Base-by-base conservation (phyloP, 2,888 invertebrate species). In the Myathropa florea region DNA sequence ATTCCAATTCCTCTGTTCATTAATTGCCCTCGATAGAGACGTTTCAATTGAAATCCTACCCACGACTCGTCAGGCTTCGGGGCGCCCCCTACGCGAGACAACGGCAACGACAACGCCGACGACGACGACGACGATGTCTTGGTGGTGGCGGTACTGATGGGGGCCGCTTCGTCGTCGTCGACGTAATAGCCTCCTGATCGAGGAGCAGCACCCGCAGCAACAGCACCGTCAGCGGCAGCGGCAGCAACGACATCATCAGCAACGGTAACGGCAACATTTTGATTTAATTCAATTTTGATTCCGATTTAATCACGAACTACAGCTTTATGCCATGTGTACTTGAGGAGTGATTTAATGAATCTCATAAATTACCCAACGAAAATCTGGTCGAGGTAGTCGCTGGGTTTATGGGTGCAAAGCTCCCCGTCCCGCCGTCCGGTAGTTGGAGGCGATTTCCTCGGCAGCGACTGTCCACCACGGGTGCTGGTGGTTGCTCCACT, bases 211-310 rank as follows among this genome's bases (percentile, higher is more conserved):
- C 36, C 60, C 64, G 61, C 57, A 68, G 61, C 70, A 79, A 57
- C 60, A 67, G 18, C 26, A 21, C n/a, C n/a, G n/a, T n/a, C n/a
- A n/a, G n/a, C 46, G 23, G 36, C 46, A 46, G 24, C 53, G 30
- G 46, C 23, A 18, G 30, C 59, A 30, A 46, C 67, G 67, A 67
- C 68, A 61, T 61, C 61, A 46, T 77, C 61, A 59, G 24, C 68
- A 53, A 61, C 59, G 46, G 83, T 73, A 75, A 72, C 72, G 57
- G 83, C 78, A 75, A 72, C 78, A 21, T 86, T 86, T 75, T 86
- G 83, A 83, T 86, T 86, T 86, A 86, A 86, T 86, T 86, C 75
- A 83, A 79, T 83, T 82, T 79, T 86, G 86, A 86, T 86, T 86
- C 76, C 78, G 83, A 86, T 78, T 86, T 83, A 83, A 86, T 86